phyloP scores from a whole-genome alignment of 2,113 vertebrate genomes.

The Sialia sialis region DNA sequence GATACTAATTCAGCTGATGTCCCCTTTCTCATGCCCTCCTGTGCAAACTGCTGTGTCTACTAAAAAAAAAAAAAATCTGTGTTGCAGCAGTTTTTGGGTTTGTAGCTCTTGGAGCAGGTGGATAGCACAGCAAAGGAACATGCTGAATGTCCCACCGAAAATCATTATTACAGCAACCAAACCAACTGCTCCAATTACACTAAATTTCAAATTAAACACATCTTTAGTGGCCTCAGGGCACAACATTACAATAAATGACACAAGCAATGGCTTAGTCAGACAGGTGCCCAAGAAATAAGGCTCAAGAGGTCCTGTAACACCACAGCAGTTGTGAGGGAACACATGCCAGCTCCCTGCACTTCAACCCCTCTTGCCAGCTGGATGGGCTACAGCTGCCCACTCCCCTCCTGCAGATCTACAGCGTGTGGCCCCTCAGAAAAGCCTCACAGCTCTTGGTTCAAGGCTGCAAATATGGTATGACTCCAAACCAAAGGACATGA shows the following conservation, averaged over 20 bases:
- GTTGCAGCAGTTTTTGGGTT: not conserved
- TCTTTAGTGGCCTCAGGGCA: conserved; percentile 76
- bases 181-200: conserved; percentile 80
- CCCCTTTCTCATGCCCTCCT: not conserved
- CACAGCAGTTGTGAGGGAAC: not conserved
- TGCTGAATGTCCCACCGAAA: conserved; percentile 84
- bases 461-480: not conserved
- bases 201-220: conserved; percentile 80
- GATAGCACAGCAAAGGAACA: conserved; percentile 81
- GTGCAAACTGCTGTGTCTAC: not conserved
- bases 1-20: not conserved
- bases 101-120: conserved; percentile 70
- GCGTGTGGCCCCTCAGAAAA: not conserved
- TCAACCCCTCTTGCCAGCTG: not conserved
- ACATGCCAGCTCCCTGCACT: not conserved
- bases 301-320: not conserved
- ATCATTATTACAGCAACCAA: conserved; percentile 81
- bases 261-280: not conserved
- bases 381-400: not conserved
- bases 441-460: not conserved
- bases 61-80: not conserved
- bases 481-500: not conserved
- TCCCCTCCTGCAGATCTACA: not conserved
- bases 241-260: not conserved
- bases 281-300: not conserved